Percentiles rank a stretch among this genome's conserved stretches.
Evolutionary conservation across 2,113 vertebrate species (phyloP).

Genomic region (Gulo gulo): DNA sequence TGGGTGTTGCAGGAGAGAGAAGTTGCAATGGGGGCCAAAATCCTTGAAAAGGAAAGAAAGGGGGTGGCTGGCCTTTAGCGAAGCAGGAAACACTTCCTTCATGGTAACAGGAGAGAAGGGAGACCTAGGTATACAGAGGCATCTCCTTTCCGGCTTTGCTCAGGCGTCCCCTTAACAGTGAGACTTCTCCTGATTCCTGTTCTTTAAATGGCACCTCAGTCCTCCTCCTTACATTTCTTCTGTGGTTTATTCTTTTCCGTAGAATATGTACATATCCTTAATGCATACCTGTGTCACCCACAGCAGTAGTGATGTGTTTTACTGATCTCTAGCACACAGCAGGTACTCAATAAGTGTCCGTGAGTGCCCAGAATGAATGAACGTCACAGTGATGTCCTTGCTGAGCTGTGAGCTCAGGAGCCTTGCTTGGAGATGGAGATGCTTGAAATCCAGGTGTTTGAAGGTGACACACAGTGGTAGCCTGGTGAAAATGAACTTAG

Average conservation of each 20-base stretch:
- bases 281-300: neutral
- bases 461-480: neutral
- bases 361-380: neutral
- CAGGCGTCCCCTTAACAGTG: too few species aligned
- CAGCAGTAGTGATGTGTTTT: neutral
- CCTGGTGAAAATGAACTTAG: neutral
- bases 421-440: neutral
- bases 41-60: neutral
- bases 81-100: neutral
- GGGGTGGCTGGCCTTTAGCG: neutral
- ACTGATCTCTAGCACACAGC: neutral
- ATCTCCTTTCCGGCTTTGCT: neutral
- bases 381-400: accelerated
- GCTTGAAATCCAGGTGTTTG: neutral
- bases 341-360: neutral
- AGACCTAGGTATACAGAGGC: neutral
- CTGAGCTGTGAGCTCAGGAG: neutral
- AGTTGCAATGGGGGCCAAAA: neutral
- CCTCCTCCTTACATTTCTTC: too few species aligned
- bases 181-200: neutral
- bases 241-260: neutral
- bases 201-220: neutral
- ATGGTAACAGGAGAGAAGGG: neutral
- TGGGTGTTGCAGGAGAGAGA: neutral
- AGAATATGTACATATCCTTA: neutral